Conservation (phyloP, 2,888 invertebrate species). For the Campoletis raptor region DNA sequence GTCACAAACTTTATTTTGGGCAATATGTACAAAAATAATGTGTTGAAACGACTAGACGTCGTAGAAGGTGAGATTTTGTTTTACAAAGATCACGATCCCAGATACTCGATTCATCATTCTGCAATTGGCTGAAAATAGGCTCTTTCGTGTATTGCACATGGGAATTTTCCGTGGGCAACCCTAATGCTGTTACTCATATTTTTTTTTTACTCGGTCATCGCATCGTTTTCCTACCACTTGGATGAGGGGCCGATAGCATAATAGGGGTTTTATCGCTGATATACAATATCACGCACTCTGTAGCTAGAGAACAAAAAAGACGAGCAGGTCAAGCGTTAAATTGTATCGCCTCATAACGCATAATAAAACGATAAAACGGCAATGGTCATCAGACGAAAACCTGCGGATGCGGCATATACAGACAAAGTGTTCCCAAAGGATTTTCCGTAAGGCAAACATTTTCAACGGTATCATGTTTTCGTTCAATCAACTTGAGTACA, state of each 20-base stretch:
- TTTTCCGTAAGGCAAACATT: constrained; percentile 33
- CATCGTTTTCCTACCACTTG: constrained; percentile 25
- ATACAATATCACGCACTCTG: not conserved
- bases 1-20: not conserved
- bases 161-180: not conserved
- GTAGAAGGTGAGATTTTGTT: no score
- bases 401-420: constrained; percentile 23
- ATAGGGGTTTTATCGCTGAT: constrained; percentile 12
- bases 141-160: constrained; percentile 39
- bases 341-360: constrained; percentile 66
- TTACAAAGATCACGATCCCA: not conserved
- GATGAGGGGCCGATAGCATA: constrained; percentile 13
- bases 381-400: constrained; percentile 57
- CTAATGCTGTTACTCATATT: constrained; percentile 14
- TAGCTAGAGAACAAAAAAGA: not conserved
- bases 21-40: not conserved
- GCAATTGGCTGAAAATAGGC: not conserved
- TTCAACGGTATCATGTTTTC: constrained; percentile 14
- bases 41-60: not conserved
- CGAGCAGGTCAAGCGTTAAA: constrained; percentile 56
- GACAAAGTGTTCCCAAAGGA: constrained; percentile 51
- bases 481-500: not conserved
- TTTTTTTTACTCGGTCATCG: constrained; percentile 27
- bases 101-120: not conserved
- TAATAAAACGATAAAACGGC: constrained; percentile 65